phyloP scores from a whole-genome alignment of 2,888 invertebrate genomes.

The Agapostemon virescens region DNA sequence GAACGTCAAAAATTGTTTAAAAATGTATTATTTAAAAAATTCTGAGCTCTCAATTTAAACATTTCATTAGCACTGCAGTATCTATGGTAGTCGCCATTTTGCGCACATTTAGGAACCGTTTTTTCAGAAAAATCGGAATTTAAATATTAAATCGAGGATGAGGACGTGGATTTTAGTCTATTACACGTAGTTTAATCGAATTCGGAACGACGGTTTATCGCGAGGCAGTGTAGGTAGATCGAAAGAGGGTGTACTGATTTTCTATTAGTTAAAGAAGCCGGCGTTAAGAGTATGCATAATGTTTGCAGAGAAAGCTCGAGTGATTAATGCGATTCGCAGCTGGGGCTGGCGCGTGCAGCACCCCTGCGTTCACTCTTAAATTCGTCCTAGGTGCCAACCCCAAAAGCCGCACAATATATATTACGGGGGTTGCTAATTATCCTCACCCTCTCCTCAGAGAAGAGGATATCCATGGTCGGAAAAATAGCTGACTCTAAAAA shows the following conservation, averaged over 20 bases:
- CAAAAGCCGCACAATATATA: slow-evolving; percentile 71
- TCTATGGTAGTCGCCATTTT: no score
- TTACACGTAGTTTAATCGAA: not conserved
- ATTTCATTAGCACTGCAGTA: no score
- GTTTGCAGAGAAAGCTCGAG: slow-evolving; percentile 61
- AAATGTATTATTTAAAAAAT: no score
- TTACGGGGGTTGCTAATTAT: slow-evolving; percentile 75
- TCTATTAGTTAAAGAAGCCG: slow-evolving; percentile 38
- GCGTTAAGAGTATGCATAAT: slow-evolving; percentile 43
- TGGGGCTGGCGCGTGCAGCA: slow-evolving; percentile 75
- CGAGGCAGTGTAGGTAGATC: not conserved
- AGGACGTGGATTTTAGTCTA: no score
- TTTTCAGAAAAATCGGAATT: no score
- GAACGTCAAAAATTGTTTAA: no score
- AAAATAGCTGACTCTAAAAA: not conserved
- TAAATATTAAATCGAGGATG: no score
- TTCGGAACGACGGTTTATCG: not conserved
- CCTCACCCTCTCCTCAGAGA: slow-evolving; percentile 37
- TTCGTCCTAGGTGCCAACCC: slow-evolving; percentile 71
- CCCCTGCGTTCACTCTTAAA: slow-evolving; percentile 64
- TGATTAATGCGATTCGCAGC: slow-evolving; percentile 80
- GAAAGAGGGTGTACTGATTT: slow-evolving; percentile 25
- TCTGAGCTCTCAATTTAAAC: no score
- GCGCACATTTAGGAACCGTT: no score
- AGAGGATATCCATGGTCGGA: not conserved